Percentiles rank a stretch among this genome's conserved stretches.
These are phyloP conservation scores for Poecilobothrus nobilitatus DNA, from an alignment of 2,888 invertebrate genomes.

Conservation along the genomic window DNA sequence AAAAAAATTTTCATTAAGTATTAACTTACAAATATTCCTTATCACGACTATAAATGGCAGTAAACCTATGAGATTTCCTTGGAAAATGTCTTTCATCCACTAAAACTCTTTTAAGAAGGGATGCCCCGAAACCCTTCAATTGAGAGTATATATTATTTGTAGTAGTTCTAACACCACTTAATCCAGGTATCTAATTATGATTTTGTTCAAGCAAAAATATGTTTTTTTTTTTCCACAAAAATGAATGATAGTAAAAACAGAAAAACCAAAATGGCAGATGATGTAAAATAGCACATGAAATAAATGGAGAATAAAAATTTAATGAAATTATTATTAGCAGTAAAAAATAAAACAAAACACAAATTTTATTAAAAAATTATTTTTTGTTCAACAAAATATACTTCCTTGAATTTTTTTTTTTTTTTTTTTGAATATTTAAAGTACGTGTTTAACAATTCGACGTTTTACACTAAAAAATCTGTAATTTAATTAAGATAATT, in stretches of 20 bases:
- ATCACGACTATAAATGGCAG: conserved; percentile 81
- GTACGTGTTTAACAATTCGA: too few relatives aligned
- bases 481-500: too few relatives aligned
- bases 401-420: too few relatives aligned
- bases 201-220: background rate
- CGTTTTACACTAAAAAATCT: too few relatives aligned
- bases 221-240: background rate
- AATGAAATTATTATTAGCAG: background rate
- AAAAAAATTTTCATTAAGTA: conserved; percentile 16
- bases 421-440: too few relatives aligned
- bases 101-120: conserved; percentile 40
- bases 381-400: too few relatives aligned
- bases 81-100: conserved; percentile 68
- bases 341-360: background rate
- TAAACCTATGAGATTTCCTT: conserved; percentile 67
- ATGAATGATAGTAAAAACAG: background rate
- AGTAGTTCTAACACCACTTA: conserved; percentile 54
- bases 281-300: background rate
- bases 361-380: background rate
- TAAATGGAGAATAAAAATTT: background rate
- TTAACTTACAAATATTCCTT: conserved; percentile 80
- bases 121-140: conserved; percentile 34
- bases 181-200: conserved; percentile 42
- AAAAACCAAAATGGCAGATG: background rate
- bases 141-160: conserved; percentile 35